phyloP scores from a whole-genome alignment of 2,797 vertebrate species.

The Meriones psammophilus region DNA sequence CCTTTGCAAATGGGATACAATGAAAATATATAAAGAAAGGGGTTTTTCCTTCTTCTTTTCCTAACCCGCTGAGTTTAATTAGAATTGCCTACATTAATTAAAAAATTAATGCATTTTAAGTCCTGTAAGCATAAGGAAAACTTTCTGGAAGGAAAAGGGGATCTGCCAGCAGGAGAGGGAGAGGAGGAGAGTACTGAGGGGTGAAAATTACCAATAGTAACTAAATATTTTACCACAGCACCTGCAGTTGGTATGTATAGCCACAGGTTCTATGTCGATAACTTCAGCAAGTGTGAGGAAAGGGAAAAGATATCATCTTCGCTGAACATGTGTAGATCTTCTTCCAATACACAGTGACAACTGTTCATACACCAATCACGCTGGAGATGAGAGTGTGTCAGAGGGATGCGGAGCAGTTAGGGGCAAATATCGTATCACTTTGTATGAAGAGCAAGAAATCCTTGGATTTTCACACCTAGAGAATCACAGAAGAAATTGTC shows the following conservation, averaged over 20 bases:
- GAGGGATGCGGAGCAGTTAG: no score
- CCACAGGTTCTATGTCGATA: neutral
- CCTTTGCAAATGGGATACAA: neutral
- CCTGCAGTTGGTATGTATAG: fast-evolving
- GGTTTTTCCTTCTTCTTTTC: neutral
- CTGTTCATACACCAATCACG: neutral
- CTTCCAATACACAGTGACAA: no score
- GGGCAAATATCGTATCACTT: neutral
- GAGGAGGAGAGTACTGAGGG: neutral
- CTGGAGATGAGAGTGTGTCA: neutral
- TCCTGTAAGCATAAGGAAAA: neutral
- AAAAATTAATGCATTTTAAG: neutral
- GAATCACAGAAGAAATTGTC: neutral
- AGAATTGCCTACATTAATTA: neutral
- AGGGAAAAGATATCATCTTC: neutral
- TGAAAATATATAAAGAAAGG: neutral
- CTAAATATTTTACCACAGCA: neutral
- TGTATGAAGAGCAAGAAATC: neutral
- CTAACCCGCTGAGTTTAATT: neutral
- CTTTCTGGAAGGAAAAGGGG: neutral
- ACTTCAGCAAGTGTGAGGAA: neutral
- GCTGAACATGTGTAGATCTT: neutral
- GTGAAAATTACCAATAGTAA: neutral
- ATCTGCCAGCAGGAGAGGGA: neutral
- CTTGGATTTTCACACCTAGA: neutral